A percentile compares a stretch with the other conserved stretches of the same genome.
Evolutionary conservation across 2,797 vertebrate species (phyloP).

Genomic region (Mus caroli): DNA sequence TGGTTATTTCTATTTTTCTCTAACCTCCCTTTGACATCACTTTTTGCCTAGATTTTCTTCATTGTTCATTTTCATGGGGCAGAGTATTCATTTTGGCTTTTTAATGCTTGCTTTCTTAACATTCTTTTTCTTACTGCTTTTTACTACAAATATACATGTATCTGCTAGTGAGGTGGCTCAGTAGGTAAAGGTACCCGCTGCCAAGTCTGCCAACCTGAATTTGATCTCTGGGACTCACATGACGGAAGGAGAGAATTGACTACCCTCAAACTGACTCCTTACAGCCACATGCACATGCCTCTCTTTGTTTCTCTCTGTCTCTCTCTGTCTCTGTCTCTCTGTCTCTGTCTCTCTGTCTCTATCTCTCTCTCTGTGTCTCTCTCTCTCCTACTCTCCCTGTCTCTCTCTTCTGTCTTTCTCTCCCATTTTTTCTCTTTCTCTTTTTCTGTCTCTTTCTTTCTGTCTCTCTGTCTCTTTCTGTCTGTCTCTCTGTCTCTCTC

Average conservation of each 20-base stretch:
- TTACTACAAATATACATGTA: not conserved
- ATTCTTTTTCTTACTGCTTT: not conserved
- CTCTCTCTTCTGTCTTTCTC: not conserved
- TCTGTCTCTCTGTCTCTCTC: not conserved
- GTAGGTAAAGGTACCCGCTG: not conserved
- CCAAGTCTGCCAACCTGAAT: not conserved
- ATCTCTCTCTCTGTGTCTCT: no score
- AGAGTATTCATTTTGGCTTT: not conserved
- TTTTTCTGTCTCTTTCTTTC: no score
- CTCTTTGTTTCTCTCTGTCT: not conserved
- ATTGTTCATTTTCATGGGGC: conserved; percentile 47
- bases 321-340: not conserved
- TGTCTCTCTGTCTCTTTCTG: not conserved
- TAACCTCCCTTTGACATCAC: not conserved
- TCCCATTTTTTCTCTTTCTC: no score
- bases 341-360: not conserved
- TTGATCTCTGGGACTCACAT: not conserved
- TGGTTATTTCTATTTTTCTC: not conserved
- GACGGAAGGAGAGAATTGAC: not conserved
- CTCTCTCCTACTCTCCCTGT: not conserved
- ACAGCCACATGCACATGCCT: not conserved
- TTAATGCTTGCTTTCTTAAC: not conserved
- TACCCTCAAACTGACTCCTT: not conserved
- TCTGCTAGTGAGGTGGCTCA: not conserved
- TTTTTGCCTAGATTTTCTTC: conserved; percentile 40